Conservation (phyloP, 2,113 vertebrate genomes). For the crab-eating macaque (Macaca fascicularis) region T2T-MFA8v1.1 NC_088375.1:234501-235000, state of each 20-base stretch:
- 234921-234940: conserved; percentile 1
- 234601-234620: neutral
- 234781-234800: neutral
- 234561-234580: neutral
- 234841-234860: accelerated
- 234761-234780: neutral
- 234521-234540: neutral
- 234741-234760: conserved; percentile 47
- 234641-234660: neutral
- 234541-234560: neutral
- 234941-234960: conserved; percentile 35
- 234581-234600: too few species aligned
- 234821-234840: neutral
- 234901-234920: too few species aligned
- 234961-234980: neutral
- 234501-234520: neutral
- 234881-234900: neutral
- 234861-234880: accelerated
- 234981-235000: neutral
- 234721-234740: accelerated
- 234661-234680: neutral
- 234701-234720: neutral
- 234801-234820: accelerated
- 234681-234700: neutral
- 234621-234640: too few species aligned